Percentiles rank a stretch among this genome's conserved stretches.
phyloP scores from a whole-genome alignment of 2,888 invertebrate species.

The Cephonodes hylas region DNA sequence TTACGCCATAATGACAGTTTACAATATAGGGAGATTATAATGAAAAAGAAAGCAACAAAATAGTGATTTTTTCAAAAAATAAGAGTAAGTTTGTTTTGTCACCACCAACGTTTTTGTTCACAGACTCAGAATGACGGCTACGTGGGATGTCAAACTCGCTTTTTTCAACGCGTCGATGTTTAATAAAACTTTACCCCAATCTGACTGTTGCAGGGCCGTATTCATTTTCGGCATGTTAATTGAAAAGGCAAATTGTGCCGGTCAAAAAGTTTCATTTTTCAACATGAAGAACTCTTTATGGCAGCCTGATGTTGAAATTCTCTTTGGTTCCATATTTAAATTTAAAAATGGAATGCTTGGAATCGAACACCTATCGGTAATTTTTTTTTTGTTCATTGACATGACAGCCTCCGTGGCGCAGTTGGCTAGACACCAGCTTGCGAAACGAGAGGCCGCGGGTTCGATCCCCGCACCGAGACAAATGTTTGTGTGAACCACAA shows the following conservation, averaged over 20 bases:
- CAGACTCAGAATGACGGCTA: not conserved
- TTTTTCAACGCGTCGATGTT: not conserved
- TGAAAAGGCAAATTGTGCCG: not conserved
- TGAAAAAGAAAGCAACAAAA: too few relatives aligned
- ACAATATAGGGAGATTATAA: too few relatives aligned
- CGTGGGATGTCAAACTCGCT: not conserved
- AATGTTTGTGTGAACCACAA: too few relatives aligned
- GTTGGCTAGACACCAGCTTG: too few relatives aligned
- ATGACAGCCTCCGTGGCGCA: too few relatives aligned
- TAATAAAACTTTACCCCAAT: conserved; percentile 4
- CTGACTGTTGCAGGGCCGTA: conserved; percentile 10
- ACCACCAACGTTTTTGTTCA: not conserved
- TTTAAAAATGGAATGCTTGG: too few relatives aligned
- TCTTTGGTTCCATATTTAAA: too few relatives aligned
- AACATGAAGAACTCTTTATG: not conserved
- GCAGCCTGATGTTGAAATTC: not conserved
- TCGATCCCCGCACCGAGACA: too few relatives aligned
- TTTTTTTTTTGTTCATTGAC: too few relatives aligned
- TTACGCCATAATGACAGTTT: too few relatives aligned
- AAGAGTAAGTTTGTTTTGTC: not conserved
- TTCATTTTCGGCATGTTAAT: conserved; percentile 10
- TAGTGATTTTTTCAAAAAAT: not conserved
- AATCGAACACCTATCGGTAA: too few relatives aligned
- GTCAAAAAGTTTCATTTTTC: not conserved
- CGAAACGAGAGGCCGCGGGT: too few relatives aligned